Evolutionary conservation across 2,113 vertebrate species (phyloP), one percentile per base, ranked within the genome.

Genomic region (Pica pica): DNA sequence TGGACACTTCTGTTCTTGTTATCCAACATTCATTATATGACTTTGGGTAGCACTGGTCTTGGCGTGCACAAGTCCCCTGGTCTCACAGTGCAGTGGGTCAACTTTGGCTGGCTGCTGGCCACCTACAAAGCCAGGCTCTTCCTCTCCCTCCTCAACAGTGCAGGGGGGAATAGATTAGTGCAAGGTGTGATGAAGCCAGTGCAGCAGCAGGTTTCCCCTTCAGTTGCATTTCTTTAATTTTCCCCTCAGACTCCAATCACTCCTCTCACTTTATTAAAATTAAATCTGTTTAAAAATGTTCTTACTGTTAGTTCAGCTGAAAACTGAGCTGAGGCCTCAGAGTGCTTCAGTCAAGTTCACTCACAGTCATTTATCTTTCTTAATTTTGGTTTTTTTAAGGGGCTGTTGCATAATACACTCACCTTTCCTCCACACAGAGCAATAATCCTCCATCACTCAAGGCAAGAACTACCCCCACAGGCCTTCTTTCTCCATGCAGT

Each of bases 331-430:
- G 35, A 6, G 35, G 18, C 10, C 44, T 78, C 61, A 55, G 31
- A 50, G 24, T 42, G 8, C 30, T 89, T 73, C 78, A 11, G 3
- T 53, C 55, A 69, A 74, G 5, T 46, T 83, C 23, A 64, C 69
- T 73, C 28, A 27, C 9, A 63, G 52, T 13, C 21, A 35, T 50
- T 76, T 73, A 5, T 75, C 23, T 71, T 31, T 63, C 7, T 31
- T 46, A 0, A 10, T 33, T 77, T 68, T 49, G 1, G 8, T 47
- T 55, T 59, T 33, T 81, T 63, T 47, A 24, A 56, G 17, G 18
- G 2, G 15, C 5, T 64, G 9, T 69, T 76, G 15, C 0, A 0
- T 46, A 67, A 27, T 24, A n/a, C 3, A 41, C 18, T 56, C 49
- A 42, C 9, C 20, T 91, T 74, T 81, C 5, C 39, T 74, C 33